Evolutionary conservation across 2,113 vertebrate species (phyloP).

Genomic region (Mustelus asterias): DNA sequence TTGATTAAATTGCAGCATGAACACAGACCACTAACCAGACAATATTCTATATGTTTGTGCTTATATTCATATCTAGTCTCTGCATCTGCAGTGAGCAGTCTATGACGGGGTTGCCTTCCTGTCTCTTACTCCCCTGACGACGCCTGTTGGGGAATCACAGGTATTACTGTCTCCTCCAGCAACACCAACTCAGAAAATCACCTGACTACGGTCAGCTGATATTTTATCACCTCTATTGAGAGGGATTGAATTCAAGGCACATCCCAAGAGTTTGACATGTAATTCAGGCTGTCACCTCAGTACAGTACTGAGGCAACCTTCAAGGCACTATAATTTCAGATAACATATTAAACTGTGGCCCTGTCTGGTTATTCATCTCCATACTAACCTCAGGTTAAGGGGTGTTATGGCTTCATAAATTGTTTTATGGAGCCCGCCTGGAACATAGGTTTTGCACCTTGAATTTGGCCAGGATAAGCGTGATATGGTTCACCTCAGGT

Average conservation of each 20-base stretch:
- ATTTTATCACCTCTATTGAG: not conserved
- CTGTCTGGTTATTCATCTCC: not conserved
- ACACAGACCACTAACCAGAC: not conserved
- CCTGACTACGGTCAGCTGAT: not conserved
- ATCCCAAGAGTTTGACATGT: not conserved
- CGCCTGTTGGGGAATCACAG: not conserved
- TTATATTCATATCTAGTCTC: not conserved
- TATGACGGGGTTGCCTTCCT: not conserved
- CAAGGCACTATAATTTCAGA: not conserved
- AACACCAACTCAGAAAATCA: not conserved
- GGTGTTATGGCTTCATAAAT: too few relatives aligned
- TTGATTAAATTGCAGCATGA: not conserved
- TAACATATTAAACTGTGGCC: not conserved
- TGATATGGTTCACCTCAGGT: too few relatives aligned
- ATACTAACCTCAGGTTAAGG: too few relatives aligned
- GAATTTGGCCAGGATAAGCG: too few relatives aligned
- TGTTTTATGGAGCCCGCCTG: too few relatives aligned
- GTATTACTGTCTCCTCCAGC: not conserved
- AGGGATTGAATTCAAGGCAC: not conserved
- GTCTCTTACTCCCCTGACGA: not conserved
- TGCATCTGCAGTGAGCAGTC: not conserved
- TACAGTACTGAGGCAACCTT: not conserved
- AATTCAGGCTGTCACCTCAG: not conserved
- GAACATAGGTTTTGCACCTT: too few relatives aligned
- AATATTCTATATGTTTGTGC: not conserved